A percentile compares a stretch with the other conserved stretches of the same genome.
These are phyloP conservation scores for Euwallacea similis DNA, from an alignment of 1,140 invertebrate genomes.

Conservation along the genomic window DNA sequence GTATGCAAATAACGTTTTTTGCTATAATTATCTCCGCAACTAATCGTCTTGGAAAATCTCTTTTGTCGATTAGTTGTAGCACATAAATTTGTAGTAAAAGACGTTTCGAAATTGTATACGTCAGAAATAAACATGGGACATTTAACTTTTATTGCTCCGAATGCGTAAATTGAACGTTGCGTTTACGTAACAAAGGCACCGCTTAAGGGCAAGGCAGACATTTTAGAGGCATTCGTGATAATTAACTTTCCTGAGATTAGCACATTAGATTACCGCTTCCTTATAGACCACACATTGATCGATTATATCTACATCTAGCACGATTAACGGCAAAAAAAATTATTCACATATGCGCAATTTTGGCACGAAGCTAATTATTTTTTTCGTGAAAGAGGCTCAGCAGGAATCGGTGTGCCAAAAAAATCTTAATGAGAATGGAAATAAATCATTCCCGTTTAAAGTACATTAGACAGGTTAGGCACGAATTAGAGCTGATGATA, in stretches of 20 bases:
- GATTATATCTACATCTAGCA: neutral
- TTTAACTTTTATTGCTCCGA: constrained; percentile 4
- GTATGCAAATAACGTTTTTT: no score
- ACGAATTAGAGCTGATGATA: constrained; percentile 22
- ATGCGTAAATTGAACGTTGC: neutral
- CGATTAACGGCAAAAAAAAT: no score
- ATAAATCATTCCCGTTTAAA: constrained; percentile 10
- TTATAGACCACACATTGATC: neutral
- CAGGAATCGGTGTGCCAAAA: constrained; percentile 11
- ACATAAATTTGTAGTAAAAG: no score
- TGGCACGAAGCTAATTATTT: neutral
- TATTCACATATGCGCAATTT: no score
- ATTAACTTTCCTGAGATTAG: constrained; percentile 11
- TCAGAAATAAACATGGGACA: neutral
- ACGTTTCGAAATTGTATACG: neutral
- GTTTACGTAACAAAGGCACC: constrained; percentile 7
- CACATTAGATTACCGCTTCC: neutral
- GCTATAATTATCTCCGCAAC: no score
- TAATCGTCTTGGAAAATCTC: neutral
- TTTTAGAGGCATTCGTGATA: constrained; percentile 10
- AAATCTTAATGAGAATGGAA: constrained; percentile 9
- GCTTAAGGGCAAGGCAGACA: constrained; percentile 9
- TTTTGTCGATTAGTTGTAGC: neutral
- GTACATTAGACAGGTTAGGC: neutral
- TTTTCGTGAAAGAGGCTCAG: neutral